Evolutionary conservation across 2,113 vertebrate genomes (phyloP).

Genomic region (Melanocharis versteri): DNA sequence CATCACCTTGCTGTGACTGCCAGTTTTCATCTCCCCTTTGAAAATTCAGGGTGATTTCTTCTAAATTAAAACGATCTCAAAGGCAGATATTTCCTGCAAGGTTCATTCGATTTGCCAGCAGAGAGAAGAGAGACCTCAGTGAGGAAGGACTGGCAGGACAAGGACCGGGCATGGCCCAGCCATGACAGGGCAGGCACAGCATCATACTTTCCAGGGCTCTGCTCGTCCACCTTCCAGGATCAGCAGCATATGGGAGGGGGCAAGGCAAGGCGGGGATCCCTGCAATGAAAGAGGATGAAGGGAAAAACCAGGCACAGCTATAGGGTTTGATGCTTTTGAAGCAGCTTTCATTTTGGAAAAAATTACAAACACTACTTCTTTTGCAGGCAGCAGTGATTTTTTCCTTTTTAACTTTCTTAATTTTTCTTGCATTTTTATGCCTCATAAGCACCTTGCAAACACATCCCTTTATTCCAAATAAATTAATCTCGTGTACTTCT

Average conservation of each 20-base stretch:
- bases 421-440: not conserved
- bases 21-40: not conserved
- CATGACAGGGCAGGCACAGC: not conserved
- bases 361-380: not conserved
- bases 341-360: not conserved
- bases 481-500: not conserved
- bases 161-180: not conserved
- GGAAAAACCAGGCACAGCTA: not conserved
- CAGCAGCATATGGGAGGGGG: not conserved
- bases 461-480: not conserved
- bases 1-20: not conserved
- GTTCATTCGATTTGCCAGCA: accelerated
- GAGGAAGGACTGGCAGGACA: not conserved
- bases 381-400: not conserved
- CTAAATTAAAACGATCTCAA: not conserved
- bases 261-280: not conserved
- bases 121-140: not conserved
- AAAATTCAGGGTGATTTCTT: not conserved
- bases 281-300: not conserved
- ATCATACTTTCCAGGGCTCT: no score
- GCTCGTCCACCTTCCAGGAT: not conserved
- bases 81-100: not conserved
- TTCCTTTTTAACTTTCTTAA: not conserved
- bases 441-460: not conserved
- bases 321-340: not conserved